phyloP scores from a whole-genome alignment of 2,888 invertebrate genomes.

The Caenorhabditis uteleia region DNA sequence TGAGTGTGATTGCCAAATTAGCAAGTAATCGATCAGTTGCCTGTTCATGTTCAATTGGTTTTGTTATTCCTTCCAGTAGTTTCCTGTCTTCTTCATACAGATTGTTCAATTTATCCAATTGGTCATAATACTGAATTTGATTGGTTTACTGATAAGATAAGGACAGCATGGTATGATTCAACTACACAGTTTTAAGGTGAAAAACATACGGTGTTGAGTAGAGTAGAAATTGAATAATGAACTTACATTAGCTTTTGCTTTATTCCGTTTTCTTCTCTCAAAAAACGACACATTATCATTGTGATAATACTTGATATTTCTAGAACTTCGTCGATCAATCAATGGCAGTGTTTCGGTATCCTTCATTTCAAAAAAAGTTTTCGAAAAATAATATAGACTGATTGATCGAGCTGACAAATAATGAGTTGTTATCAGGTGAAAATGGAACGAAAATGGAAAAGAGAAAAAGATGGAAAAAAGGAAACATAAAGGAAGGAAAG shows the following conservation, averaged over 20 bases:
- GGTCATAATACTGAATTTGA: constrained; percentile 42
- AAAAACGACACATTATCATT: constrained; percentile 32
- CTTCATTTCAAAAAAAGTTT: too few relatives aligned
- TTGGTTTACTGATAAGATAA: too few relatives aligned
- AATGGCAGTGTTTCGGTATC: too few relatives aligned
- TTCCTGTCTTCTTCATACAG: constrained; percentile 44
- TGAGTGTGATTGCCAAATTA: constrained; percentile 53
- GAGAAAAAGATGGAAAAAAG: too few relatives aligned
- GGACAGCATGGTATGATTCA: too few relatives aligned
- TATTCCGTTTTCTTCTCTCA: constrained; percentile 22
- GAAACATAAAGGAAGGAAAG: too few relatives aligned
- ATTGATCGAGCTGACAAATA: too few relatives aligned
- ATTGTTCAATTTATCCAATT: constrained; percentile 37
- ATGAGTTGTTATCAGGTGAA: too few relatives aligned
- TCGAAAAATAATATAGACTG: too few relatives aligned
- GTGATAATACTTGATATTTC: constrained; percentile 34
- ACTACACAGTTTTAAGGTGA: not conserved
- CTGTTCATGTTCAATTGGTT: constrained; percentile 33
- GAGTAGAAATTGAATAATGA: constrained; percentile 1
- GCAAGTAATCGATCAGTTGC: constrained; percentile 54
- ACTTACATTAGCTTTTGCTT: constrained; percentile 15
- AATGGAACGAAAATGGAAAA: too few relatives aligned
- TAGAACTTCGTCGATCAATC: too few relatives aligned
- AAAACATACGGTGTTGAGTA: too few relatives aligned
- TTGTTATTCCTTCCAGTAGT: constrained; percentile 32